These are phyloP conservation scores for Isaurus tuberculatus DNA, from an alignment of 92 coral and sea anemone genomes.

Conservation along the genomic window DNA sequence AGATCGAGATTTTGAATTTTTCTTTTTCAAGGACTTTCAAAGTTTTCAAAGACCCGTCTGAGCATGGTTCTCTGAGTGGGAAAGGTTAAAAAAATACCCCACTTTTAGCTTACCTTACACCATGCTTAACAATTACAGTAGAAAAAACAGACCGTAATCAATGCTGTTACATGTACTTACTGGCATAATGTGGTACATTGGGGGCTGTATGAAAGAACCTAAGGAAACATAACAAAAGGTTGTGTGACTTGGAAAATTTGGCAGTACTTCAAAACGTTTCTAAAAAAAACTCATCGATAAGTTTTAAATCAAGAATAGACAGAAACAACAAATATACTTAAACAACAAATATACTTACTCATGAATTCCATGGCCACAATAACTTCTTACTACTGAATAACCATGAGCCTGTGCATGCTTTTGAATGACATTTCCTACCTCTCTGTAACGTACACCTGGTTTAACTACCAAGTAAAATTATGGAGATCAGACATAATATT, in stretches of 20 bases:
- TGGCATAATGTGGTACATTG: constrained; percentile 96
- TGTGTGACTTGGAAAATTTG: too few relatives aligned
- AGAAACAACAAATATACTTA: too few relatives aligned
- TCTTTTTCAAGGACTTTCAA: too few relatives aligned
- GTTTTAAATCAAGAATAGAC: too few relatives aligned
- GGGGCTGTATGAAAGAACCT: constrained; percentile 99
- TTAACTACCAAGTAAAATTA: constrained; percentile 67
- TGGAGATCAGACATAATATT: background rate
- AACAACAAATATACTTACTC: constrained; percentile 72
- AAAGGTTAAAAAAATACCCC: too few relatives aligned
- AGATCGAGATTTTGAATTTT: too few relatives aligned
- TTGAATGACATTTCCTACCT: constrained; percentile 94
- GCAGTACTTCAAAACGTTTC: too few relatives aligned
- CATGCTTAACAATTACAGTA: too few relatives aligned
- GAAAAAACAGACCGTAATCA: background rate
- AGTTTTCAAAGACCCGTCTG: too few relatives aligned
- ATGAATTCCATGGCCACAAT: constrained; percentile 98
- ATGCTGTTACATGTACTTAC: constrained; percentile 68
- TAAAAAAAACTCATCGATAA: too few relatives aligned
- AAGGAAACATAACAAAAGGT: background rate
- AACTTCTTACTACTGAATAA: constrained; percentile 91
- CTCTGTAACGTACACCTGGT: constrained; percentile 96
- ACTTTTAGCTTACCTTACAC: too few relatives aligned
- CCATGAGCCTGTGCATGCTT: constrained; percentile 97
- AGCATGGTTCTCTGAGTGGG: too few relatives aligned